A percentile compares a stretch with the other conserved stretches of the same genome.
These are phyloP conservation scores for Notiomystis cincta DNA, from an alignment of 2,113 vertebrate species.

Conservation along the genomic window DNA sequence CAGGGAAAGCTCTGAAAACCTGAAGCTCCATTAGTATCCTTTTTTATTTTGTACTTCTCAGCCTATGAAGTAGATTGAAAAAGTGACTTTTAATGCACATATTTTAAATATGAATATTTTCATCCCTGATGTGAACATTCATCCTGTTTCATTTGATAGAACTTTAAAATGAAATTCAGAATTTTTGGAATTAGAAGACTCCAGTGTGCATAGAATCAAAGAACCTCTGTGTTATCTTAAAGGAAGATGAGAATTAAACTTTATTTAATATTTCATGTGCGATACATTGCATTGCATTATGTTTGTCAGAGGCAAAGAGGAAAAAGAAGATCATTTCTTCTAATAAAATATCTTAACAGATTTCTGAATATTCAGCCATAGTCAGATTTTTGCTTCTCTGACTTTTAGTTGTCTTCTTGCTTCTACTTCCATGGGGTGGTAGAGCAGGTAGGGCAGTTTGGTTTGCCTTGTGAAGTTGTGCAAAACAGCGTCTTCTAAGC, in stretches of 20 bases:
- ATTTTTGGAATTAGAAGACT: background rate
- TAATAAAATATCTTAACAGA: background rate
- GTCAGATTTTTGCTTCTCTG: background rate
- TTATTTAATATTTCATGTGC: background rate
- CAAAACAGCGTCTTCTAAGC: background rate
- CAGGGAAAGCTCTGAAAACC: background rate
- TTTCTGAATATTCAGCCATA: background rate
- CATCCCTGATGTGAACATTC: background rate
- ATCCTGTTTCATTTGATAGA: background rate
- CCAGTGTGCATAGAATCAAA: background rate
- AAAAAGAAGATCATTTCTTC: background rate
- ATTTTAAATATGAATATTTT: background rate
- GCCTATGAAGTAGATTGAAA: background rate
- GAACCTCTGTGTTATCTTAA: background rate
- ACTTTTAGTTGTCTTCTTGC: background rate
- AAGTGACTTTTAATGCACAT: background rate
- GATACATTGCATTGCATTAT: background rate
- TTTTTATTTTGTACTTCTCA: background rate
- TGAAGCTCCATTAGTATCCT: background rate
- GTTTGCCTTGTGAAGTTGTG: background rate
- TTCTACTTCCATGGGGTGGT: background rate
- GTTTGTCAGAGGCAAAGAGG: background rate
- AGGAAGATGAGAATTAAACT: background rate
- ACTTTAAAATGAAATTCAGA: background rate
- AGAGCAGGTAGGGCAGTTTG: accelerated